Percentiles rank a stretch among this genome's conserved stretches.
Evolutionary conservation across 2,888 invertebrate species (phyloP).

Genomic region (Mesodorylaimus sp.): DNA sequence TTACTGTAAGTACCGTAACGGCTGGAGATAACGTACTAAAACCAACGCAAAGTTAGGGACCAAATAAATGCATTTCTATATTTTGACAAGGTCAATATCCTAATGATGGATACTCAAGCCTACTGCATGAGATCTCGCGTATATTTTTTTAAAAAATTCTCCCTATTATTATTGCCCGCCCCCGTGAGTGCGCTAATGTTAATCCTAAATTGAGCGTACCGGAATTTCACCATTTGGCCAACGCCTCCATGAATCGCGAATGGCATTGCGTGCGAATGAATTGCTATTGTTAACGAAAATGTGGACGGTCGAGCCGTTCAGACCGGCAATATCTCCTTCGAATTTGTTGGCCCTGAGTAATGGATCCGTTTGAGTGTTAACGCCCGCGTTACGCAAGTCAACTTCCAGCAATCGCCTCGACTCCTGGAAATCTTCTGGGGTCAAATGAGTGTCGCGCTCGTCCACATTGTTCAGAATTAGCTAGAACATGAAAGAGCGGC

Average conservation of each 20-base stretch:
- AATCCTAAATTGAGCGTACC: no score
- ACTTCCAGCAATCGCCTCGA: not conserved
- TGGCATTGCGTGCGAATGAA: not conserved
- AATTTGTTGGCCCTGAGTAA: constrained; percentile 1
- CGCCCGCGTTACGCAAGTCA: not conserved
- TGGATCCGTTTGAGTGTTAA: not conserved
- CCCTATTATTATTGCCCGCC: no score
- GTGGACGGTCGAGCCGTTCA: not conserved
- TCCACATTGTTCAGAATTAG: not conserved
- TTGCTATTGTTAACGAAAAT: constrained; percentile 7
- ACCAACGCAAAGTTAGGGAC: no score
- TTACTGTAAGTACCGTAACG: constrained; percentile 26
- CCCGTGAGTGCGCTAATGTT: no score
- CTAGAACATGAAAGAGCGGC: not conserved
- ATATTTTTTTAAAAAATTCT: no score
- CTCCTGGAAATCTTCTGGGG: constrained; percentile 4
- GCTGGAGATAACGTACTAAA: constrained; percentile 24
- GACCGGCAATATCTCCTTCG: constrained; percentile 11
- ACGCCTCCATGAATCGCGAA: constrained; percentile 9
- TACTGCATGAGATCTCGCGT: no score
- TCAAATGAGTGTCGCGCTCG: not conserved
- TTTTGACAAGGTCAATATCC: no score
- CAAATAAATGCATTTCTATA: no score
- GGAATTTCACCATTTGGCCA: no score
- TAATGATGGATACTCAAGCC: no score